phyloP scores from a whole-genome alignment of 2,888 invertebrate genomes.

The Cephonodes hylas region DNA sequence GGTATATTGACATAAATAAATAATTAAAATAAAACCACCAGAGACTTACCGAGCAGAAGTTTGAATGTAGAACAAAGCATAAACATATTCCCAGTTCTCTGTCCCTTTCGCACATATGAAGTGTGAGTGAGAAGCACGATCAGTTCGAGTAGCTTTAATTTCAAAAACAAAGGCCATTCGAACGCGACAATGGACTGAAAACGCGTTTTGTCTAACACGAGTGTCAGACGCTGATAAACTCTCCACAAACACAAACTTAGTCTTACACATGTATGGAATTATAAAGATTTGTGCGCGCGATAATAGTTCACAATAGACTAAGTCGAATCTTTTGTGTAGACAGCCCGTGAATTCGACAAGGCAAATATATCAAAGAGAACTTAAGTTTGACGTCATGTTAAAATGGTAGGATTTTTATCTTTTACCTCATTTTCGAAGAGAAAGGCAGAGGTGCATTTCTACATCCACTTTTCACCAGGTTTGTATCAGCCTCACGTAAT shows the following conservation, averaged over 20 bases:
- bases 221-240: slow-evolving; percentile 13
- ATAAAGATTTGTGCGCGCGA: neutral
- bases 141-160: slow-evolving; percentile 5
- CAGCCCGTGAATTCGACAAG: neutral
- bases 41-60: neutral
- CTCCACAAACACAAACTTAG: neutral
- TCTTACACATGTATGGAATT: neutral
- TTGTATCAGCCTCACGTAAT: too few species aligned
- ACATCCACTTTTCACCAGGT: too few species aligned
- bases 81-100: neutral
- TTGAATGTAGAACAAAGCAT: neutral
- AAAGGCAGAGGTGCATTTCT: too few species aligned
- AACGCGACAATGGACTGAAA: slow-evolving; percentile 5
- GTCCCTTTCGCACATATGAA: neutral
- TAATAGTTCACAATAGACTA: too few species aligned
- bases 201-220: slow-evolving; percentile 7
- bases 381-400: neutral
- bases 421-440: too few species aligned
- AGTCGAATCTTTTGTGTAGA: too few species aligned
- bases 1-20: too few species aligned
- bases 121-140: neutral
- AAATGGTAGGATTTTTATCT: neutral
- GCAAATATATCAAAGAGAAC: neutral
- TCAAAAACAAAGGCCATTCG: slow-evolving; percentile 13
- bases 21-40: neutral